phyloP scores from a whole-genome alignment of 2,797 vertebrate genomes.

The Benthosema pterotum region DNA sequence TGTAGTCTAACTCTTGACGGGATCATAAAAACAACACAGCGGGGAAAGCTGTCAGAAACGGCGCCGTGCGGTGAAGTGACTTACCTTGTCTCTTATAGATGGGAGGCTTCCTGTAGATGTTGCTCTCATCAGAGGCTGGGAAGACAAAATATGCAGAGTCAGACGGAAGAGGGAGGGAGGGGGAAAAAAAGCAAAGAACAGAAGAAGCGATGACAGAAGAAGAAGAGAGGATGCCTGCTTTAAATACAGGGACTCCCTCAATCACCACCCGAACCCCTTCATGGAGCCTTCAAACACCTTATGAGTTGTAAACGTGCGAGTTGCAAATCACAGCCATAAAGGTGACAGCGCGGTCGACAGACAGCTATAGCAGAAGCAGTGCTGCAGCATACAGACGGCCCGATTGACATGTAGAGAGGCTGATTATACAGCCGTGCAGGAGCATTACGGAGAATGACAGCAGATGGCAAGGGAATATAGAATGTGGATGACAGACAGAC shows the following conservation, averaged over 20 bases:
- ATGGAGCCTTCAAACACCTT: conserved; percentile 30
- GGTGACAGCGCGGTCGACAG: conserved; percentile 54
- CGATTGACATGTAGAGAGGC: conserved; percentile 47
- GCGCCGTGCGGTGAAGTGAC: conserved; percentile 22
- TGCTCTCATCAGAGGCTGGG: conserved; percentile 88
- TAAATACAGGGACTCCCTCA: background rate
- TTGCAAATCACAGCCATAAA: conserved; percentile 43
- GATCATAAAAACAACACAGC: background rate
- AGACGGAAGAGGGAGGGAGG: conserved; percentile 33
- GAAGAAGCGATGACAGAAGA: conserved; percentile 14
- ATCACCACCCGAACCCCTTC: background rate
- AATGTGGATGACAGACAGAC: conserved; percentile 18
- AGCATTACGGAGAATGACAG: conserved; percentile 43
- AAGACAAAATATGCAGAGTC: conserved; percentile 44
- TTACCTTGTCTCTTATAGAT: conserved; percentile 96
- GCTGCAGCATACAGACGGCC: conserved; percentile 49
- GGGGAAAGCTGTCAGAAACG: conserved; percentile 8
- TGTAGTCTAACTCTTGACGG: background rate
- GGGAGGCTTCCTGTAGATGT: conserved; percentile 95
- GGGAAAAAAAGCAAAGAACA: conserved; percentile 11
- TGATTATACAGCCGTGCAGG: conserved; percentile 43
- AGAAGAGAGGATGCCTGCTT: background rate
- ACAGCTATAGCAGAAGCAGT: conserved; percentile 28
- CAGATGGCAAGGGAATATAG: conserved; percentile 50
- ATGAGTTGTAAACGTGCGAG: conserved; percentile 23